A percentile compares a stretch with the other conserved stretches of the same genome.
phyloP scores from a whole-genome alignment of 2,113 vertebrate genomes.

The Ochotona princeps region DNA sequence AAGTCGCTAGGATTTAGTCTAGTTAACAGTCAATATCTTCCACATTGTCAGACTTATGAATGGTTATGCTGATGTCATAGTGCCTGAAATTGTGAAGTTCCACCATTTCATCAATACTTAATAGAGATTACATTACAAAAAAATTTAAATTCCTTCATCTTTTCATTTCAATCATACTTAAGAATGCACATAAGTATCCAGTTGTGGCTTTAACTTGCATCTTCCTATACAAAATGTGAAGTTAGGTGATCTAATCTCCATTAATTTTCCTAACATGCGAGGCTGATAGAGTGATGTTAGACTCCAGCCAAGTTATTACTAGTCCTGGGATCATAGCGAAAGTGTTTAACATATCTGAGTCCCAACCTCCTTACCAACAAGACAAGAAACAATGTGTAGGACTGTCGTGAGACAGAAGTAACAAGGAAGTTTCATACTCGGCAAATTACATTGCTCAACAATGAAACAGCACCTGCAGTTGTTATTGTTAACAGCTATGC shows the following conservation, averaged over 20 bases:
- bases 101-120: neutral
- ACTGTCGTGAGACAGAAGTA: neutral
- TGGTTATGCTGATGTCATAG: neutral
- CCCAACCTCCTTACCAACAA: slow-evolving; percentile 44
- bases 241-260: slow-evolving; percentile 1
- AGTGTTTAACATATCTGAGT: neutral
- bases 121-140: neutral
- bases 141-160: neutral
- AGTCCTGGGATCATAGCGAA: slow-evolving; percentile 20
- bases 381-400: neutral
- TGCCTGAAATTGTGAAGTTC: neutral
- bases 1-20: neutral
- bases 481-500: neutral
- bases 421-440: neutral
- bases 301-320: slow-evolving; percentile 27
- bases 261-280: neutral
- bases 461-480: neutral
- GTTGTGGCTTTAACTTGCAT: slow-evolving; percentile 22
- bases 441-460: neutral
- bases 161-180: neutral
- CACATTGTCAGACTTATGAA: neutral
- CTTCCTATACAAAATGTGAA: slow-evolving; percentile 20
- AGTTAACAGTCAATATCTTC: neutral
- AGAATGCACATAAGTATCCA: neutral
- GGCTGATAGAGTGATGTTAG: neutral